Evolutionary conservation across 2,797 vertebrate species (phyloP), one percentile per base, ranked within the genome.

Genomic region (Sebastolobus altivelis): DNA sequence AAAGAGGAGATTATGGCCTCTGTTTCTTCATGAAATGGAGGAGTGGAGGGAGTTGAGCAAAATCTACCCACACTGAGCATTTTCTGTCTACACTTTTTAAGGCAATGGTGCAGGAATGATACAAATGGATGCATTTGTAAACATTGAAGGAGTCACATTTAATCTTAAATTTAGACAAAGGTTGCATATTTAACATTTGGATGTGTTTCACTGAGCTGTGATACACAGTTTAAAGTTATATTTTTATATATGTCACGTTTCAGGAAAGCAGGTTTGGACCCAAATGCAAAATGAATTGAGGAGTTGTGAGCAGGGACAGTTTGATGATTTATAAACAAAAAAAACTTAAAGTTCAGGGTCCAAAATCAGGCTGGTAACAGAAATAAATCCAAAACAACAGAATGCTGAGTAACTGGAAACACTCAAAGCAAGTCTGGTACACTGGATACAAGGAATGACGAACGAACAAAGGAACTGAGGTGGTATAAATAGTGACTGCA

Each of bases 21-120:
- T 65, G 13, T 72, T 71, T 79, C 35, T 29, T 65, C 5, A 25
- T 52, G 37, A 72, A 85, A 79, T 31, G 40, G 22, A 35, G 18
- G 22, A 25, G 4, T 61, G 54, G 4, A 29, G 27, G 10, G 14
- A 31, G 12, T 9, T n/a, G 11, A 49, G 8, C 4, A 29, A 61
- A 52, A 62, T 43, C 54, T 8, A 25, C 12, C 7, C 11, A 54
- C 8, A 56, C 3, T 22, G 40, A 54, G 4, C 14, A 4, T 31
- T 59, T n/a, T 63, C 56, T 54, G 33, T 59, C 22, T n/a, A 29
- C 6, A 25, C 6, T 6, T 67, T 67, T 14, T 65, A 65, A 59
- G 20, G 16, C 31, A 20, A 16, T 60, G 7, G 1, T 18, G 12
- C 27, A 35, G 1, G 37, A 68, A 14, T 55, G 0, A 60, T n/a